Conservation (phyloP, 2,113 vertebrate species). For the Plecturocebus donacophilus region DNA sequence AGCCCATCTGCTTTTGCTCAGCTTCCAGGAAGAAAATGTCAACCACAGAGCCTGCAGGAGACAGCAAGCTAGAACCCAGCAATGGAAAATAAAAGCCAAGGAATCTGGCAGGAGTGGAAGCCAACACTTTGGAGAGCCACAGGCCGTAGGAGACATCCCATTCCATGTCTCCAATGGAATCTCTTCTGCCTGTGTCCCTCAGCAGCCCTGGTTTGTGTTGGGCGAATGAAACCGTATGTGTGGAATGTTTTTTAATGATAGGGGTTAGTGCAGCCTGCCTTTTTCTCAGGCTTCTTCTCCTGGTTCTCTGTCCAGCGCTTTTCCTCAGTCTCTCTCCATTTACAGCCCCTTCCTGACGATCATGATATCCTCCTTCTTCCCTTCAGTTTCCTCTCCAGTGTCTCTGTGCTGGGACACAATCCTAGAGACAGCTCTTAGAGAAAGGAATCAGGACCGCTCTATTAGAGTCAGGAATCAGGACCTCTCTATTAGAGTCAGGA, state of each 20-base stretch:
- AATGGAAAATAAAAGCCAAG: not conserved
- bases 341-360: rapidly evolving
- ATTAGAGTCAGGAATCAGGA: too few species aligned
- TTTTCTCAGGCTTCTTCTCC: rapidly evolving
- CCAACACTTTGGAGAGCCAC: not conserved
- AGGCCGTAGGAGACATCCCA: rapidly evolving
- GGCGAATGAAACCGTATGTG: too few species aligned
- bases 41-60: not conserved
- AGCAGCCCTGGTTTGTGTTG: rapidly evolving
- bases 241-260: too few species aligned
- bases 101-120: not conserved
- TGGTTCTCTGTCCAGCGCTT: rapidly evolving
- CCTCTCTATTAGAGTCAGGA: too few species aligned
- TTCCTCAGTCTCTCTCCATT: rapidly evolving
- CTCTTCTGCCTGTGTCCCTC: rapidly evolving
- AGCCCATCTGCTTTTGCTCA: too few species aligned
- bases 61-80: not conserved
- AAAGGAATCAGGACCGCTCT: too few species aligned
- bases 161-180: rapidly evolving
- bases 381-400: not conserved
- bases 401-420: not conserved
- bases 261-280: rapidly evolving
- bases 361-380: not conserved
- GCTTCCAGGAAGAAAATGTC: too few species aligned
- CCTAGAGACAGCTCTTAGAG: rapidly evolving